A percentile compares a stretch with the other conserved stretches of the same genome.
These are phyloP conservation scores for Chamaetylas fuelleborni DNA, from an alignment of 2,113 vertebrate species.

Conservation along the genomic window DNA sequence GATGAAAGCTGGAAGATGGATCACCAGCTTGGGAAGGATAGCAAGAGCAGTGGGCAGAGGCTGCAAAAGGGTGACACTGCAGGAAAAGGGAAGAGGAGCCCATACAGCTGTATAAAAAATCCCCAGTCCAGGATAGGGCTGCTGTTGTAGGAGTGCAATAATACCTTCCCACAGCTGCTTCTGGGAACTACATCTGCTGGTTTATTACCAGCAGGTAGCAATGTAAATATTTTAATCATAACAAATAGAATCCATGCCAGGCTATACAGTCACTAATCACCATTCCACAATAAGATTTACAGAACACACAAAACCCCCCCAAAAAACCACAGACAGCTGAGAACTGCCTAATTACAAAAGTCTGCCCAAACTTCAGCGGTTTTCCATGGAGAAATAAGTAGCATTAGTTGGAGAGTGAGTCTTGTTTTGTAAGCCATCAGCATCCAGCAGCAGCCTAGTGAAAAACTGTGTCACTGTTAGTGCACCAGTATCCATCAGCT, in stretches of 20 bases:
- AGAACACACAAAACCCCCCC: neutral
- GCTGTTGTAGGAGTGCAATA: neutral
- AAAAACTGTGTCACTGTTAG: slow-evolving; percentile 32
- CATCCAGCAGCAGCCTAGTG: neutral
- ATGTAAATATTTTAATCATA: slow-evolving; percentile 7
- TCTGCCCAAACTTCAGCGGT: neutral
- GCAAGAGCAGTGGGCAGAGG: neutral
- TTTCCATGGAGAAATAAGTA: neutral
- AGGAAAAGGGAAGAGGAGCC: neutral
- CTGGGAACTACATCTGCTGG: neutral
- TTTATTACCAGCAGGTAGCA: slow-evolving; percentile 4
- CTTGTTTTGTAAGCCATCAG: neutral
- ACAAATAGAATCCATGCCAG: neutral
- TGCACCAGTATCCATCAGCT: slow-evolving; percentile 44
- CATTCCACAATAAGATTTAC: neutral
- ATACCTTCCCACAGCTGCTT: neutral
- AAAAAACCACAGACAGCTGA: neutral
- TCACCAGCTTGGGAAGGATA: neutral
- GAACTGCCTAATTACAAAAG: neutral
- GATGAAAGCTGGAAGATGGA: slow-evolving; percentile 30
- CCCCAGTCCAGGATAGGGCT: neutral
- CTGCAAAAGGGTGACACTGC: neutral
- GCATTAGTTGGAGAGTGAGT: neutral
- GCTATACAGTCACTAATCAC: neutral
- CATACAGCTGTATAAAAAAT: neutral